phyloP scores from a whole-genome alignment of 2,797 vertebrate species.

The Cossypha polioptera region DNA sequence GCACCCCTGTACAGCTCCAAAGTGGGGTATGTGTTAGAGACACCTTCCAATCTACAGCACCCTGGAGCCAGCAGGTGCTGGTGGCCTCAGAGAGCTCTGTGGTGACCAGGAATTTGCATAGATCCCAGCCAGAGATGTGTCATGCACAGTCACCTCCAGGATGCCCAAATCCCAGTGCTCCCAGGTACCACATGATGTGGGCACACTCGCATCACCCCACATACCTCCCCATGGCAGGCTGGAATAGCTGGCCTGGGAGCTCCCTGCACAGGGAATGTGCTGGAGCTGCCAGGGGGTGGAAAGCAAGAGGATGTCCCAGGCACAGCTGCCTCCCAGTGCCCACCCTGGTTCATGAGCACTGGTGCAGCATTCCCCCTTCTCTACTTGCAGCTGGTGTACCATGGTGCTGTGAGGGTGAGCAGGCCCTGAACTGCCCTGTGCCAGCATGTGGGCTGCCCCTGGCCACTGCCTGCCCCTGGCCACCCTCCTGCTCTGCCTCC shows the following conservation, averaged over 20 bases:
- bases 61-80: background rate
- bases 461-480: background rate
- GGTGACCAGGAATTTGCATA: background rate
- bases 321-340: background rate
- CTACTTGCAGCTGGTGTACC: conserved; percentile 7
- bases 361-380: background rate
- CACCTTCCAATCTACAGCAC: background rate
- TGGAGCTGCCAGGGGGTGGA: background rate
- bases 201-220: rapidly evolving
- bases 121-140: background rate
- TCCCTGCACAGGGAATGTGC: rapidly evolving
- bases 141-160: background rate
- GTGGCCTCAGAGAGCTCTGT: background rate
- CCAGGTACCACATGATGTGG: rapidly evolving
- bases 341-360: background rate
- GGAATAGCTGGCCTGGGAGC: background rate
- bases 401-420: background rate
- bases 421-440: background rate
- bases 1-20: background rate
- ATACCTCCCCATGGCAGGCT: background rate
- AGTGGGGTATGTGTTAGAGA: background rate
- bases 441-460: background rate
- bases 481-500: background rate
- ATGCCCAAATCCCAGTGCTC: background rate
- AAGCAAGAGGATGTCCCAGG: background rate